Conservation (phyloP, 2,888 invertebrate species). For the Pantelozetes paolii region DNA sequence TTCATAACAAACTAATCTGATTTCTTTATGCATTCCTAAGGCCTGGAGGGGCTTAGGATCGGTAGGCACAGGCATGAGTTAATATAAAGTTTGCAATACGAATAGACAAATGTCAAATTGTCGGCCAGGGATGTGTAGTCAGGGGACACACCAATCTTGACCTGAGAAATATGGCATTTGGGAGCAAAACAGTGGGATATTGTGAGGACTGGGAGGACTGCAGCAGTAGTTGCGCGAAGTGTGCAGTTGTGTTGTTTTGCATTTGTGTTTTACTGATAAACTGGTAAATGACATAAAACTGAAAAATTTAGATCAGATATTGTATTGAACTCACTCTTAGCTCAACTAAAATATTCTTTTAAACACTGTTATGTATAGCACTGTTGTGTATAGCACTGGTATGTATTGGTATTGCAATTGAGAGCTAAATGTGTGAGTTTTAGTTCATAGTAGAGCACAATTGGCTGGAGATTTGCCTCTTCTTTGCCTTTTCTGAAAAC, state of each 20-base stretch:
- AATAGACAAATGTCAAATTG: slow-evolving; percentile 32
- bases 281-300: slow-evolving; percentile 27
- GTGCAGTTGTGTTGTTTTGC: not conserved
- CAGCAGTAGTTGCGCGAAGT: not conserved
- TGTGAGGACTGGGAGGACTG: slow-evolving; percentile 17
- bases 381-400: no score
- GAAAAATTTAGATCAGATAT: slow-evolving; percentile 34
- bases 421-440: slow-evolving; percentile 13
- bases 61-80: slow-evolving; percentile 21
- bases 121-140: slow-evolving; percentile 33
- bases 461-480: slow-evolving; percentile 22
- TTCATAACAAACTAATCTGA: slow-evolving; percentile 33
- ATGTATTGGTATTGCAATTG: slow-evolving; percentile 24
- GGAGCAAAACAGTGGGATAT: slow-evolving; percentile 33
- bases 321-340: not conserved
- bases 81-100: slow-evolving; percentile 14
- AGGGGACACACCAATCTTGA: slow-evolving; percentile 37
- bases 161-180: slow-evolving; percentile 35
- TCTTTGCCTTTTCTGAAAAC: not conserved
- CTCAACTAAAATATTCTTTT: slow-evolving; percentile 9
- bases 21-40: slow-evolving; percentile 26
- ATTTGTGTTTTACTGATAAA: slow-evolving; percentile 34
- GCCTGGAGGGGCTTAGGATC: not conserved
- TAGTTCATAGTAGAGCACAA: slow-evolving; percentile 5
- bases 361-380: not conserved